Conservation (phyloP, 2,888 invertebrate genomes). For the Epinotia ramella region DNA sequence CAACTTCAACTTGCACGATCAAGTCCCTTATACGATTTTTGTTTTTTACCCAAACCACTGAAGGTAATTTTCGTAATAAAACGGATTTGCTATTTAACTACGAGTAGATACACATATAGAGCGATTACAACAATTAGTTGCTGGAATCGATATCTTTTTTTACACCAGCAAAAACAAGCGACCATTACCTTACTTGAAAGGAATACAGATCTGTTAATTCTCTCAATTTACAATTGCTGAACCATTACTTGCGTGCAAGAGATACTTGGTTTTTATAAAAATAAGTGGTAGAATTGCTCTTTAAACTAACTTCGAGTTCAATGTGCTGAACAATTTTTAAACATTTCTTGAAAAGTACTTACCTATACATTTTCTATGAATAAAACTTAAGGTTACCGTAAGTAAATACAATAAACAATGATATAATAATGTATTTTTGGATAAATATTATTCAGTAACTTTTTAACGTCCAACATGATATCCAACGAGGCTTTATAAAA, state of each 20-base stretch:
- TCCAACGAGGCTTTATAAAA: too few relatives aligned
- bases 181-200: background rate
- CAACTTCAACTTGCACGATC: background rate
- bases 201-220: background rate
- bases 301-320: too few relatives aligned
- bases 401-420: background rate
- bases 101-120: background rate
- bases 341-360: too few relatives aligned
- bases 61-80: background rate
- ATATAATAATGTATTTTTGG: too few relatives aligned
- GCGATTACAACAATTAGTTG: conserved; percentile 10
- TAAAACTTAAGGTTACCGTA: too few relatives aligned
- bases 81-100: background rate
- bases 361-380: too few relatives aligned
- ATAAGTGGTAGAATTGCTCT: too few relatives aligned
- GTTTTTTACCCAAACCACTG: background rate
- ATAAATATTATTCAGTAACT: too few relatives aligned
- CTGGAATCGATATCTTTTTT: conserved; percentile 3
- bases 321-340: too few relatives aligned
- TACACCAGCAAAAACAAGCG: background rate
- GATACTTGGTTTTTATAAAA: background rate
- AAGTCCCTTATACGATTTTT: too few relatives aligned
- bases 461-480: too few relatives aligned
- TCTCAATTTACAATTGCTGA: conserved; percentile 3
- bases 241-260: background rate